phyloP scores from a whole-genome alignment of 2,888 invertebrate genomes.

The Heliconius erato region DNA sequence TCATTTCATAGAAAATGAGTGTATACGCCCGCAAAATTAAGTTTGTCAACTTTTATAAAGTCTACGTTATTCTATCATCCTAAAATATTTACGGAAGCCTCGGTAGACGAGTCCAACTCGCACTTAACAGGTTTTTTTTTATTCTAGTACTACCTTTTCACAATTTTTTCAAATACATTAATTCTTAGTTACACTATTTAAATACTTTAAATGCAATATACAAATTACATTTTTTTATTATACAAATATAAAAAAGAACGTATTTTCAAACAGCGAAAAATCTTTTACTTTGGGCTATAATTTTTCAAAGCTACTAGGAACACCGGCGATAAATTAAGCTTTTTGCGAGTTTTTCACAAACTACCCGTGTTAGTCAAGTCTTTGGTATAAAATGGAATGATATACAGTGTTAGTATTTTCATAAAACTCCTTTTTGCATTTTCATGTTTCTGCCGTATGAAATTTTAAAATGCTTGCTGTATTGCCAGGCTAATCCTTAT shows the following conservation, averaged over 20 bases:
- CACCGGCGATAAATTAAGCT: constrained; percentile 31
- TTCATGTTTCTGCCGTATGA: constrained; percentile 4
- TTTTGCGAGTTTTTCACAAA: constrained; percentile 32
- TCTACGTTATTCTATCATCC: too few relatives aligned
- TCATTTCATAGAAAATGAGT: too few relatives aligned
- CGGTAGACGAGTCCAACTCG: too few relatives aligned
- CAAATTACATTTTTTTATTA: too few relatives aligned
- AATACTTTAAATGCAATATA: too few relatives aligned
- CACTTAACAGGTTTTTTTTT: too few relatives aligned
- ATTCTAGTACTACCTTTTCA: too few relatives aligned
- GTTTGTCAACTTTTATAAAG: too few relatives aligned
- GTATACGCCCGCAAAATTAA: too few relatives aligned
- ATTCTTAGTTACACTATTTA: too few relatives aligned
- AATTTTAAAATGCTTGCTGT: constrained; percentile 2
- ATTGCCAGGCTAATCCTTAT: neutral
- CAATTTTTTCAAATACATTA: too few relatives aligned
- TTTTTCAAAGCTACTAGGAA: constrained; percentile 27
- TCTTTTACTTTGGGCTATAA: constrained; percentile 22
- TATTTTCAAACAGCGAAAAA: neutral
- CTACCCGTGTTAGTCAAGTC: constrained; percentile 23
- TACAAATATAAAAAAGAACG: neutral
- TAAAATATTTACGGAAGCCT: too few relatives aligned
- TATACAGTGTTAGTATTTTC: constrained; percentile 10
- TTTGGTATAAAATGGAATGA: constrained; percentile 25
- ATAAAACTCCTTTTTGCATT: constrained; percentile 3